Base-by-base conservation (phyloP, 2,113 vertebrate species). In the Phalacrocorax carbo region DNA sequence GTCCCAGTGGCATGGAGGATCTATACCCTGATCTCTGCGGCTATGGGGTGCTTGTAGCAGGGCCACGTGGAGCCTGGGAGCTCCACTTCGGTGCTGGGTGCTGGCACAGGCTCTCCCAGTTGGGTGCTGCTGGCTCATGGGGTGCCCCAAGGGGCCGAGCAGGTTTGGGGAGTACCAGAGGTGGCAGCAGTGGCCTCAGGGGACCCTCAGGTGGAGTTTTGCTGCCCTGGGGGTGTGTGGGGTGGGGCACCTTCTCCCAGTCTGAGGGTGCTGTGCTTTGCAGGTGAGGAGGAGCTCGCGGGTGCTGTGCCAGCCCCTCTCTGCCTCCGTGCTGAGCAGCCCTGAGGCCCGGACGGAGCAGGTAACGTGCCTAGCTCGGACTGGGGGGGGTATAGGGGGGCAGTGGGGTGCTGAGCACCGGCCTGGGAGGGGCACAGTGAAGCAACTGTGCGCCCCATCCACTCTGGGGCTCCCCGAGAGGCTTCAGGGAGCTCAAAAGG, bases 211-310 rank as follows among this genome's bases (percentile, higher is more conserved):
- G 36, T 15, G 51, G 25, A 15, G 19, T 52, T 48, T n/a, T 2
- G 7, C 15, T 71, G 65, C 52, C 30, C 18, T 12, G 21, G n/a
- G n/a, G n/a, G 38, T 10, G 40, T 0, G 1, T 2, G 2, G 62
- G 20, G 25, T 20, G n/a, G n/a, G 68, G 18, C 0, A 1, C 22
- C 7, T 8, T 44, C 4, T 25, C 30, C 46, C 8, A 11, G 13
- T 7, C n/a, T 73, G 36, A 76, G 38, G 34, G 12, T 29, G 9
- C 19, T 25, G 11, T 94, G 44, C 89, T 54, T 68, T 93, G 64
- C 93, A 98, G 98, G 96, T 98, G 93, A 97, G 94, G 96, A 98
- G 92, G 76, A 91, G 96, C 81, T 90, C 94, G 2, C 93, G 96
- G 87, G 71, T 98, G 79, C 94, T 98, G 76, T 97, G 89, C 91